Base-by-base conservation (phyloP, 2,797 vertebrate genomes). In the Gymnothorax reevesii region DNA sequence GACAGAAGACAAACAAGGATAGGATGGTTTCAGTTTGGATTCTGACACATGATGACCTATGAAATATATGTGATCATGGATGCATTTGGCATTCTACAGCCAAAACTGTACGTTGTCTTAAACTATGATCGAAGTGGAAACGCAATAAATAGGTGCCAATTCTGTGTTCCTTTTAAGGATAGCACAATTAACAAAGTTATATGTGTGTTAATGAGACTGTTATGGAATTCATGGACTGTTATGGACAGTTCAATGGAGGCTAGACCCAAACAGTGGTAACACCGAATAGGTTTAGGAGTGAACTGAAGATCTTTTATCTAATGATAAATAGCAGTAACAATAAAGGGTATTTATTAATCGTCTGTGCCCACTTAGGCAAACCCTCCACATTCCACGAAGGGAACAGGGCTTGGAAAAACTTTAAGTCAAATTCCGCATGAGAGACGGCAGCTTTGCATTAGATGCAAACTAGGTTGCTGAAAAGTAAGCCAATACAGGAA, bases 401-500 rank as follows among this genome's bases (percentile, higher is more conserved):
- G 12, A 75, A 75, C 33, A 33, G 3, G 27, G 17, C 4, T 4
- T 42, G 3, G 17, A 4, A 59, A 59, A 27, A 83, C n/a, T 52
- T 62, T 84, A 25, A 54, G 9, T 5, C 42, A 79, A 49, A 15
- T 15, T 42, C 75, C n/a, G 5, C 7, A 79, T 52, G 15, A 7
- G 3, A 52, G 73, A 49, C 42, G 42, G 10, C 33, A 75, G 85
- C 82, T 52, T 77, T 33, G 15, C 54, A 77, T 49, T 17, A 5
- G 55, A 42, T 85, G 60, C 73, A 83, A 86, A 80, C 71, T 84
- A 80, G 42, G 8, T 9, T 83, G 77, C 57, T 62, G 55, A 25
- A 49, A 62, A 84, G 42, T 69, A 54, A 84, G 49, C 57, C 59
- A 83, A 25, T 64, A 49, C 83, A 83, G 59, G 42, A 62, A n/a